Conservation (phyloP, 2,113 vertebrate genomes). For the Crypturellus undulatus region DNA sequence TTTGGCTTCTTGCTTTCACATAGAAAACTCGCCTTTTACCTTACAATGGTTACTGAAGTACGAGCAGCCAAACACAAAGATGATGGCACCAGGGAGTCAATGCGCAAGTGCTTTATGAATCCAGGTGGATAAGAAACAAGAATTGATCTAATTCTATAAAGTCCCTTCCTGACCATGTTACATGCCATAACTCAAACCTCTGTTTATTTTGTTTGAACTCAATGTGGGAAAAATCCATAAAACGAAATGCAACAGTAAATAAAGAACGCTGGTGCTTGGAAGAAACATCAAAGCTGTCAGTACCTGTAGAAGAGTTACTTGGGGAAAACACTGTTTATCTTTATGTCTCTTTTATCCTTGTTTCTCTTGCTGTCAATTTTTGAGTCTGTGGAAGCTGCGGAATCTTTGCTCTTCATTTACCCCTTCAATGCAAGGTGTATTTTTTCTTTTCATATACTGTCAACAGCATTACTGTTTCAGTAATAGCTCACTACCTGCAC, state of each 20-base stretch:
- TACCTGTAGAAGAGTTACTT: neutral
- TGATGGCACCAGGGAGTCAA: neutral
- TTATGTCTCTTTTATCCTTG: neutral
- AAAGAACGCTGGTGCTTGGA: neutral
- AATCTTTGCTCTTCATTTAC: neutral
- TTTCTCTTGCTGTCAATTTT: neutral
- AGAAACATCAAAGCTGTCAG: neutral
- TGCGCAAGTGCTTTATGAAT: slow-evolving; percentile 21
- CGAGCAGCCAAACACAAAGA: neutral
- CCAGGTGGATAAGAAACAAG: slow-evolving; percentile 17
- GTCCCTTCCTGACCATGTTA: slow-evolving; percentile 6
- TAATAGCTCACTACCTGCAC: neutral
- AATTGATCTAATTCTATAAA: slow-evolving; percentile 29
- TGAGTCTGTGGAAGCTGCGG: neutral
- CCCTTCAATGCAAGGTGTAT: neutral
- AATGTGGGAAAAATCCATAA: slow-evolving; percentile 36
- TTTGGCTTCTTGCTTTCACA: neutral
- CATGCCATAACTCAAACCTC: slow-evolving; percentile 13
- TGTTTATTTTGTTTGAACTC: slow-evolving; percentile 33
- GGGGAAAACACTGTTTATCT: neutral
- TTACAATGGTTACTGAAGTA: neutral
- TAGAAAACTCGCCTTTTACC: neutral
- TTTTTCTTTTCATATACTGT: neutral
- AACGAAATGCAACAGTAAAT: slow-evolving; percentile 41
- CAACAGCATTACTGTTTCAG: neutral